Evolutionary conservation across 2,797 vertebrate genomes (phyloP), one percentile per base, ranked within the genome.

Genomic region (Anguilla anguilla): DNA sequence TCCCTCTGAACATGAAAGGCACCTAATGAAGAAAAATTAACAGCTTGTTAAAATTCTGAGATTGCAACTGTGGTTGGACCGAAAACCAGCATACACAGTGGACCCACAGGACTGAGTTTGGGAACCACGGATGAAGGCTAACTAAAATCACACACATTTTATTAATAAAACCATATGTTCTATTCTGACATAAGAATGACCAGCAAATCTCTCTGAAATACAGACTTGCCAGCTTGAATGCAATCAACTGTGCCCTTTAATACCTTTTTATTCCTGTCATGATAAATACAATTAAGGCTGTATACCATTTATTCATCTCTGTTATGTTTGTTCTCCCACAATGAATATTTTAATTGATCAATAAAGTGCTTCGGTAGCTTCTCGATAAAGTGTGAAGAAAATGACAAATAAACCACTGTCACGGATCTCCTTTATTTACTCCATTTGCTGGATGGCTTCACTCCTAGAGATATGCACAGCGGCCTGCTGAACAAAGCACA

Each of bases 381-480:
- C 39, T 64, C 84, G 35, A 84, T 84, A 84, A 84, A 57, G 83
- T 84, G 83, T 84, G 79, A 51, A 49, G 79, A 72, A 86, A 49
- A 67, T 39, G 43, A 28, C 43, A 85, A 85, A 85, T 46, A 57
- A 64, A 74, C 51, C n/a, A 35, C 31, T 59, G 82, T 51, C 22
- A 83, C 77, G 35, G 61, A 83, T 53, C 43, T 46, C 61, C 31
- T 87, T 49, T 53, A 87, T 83, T 84, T 82, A 57, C 49, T 86
- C 81, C 19, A 86, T 86, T 86, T 86, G 39, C 77, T 51, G 79
- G 79, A 82, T 82, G 79, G 46, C 3, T 82, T 82, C 79, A 49
- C 46, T 51, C 79, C 46, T n/a, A 10, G 46, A 51, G 79, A 49
- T 61, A 86, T 59, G 55, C 79, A 86, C 74, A 86, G 39, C 43